These are phyloP conservation scores for Paralichthys olivaceus DNA, from an alignment of 2,113 vertebrate genomes.

Conservation along the genomic window DNA sequence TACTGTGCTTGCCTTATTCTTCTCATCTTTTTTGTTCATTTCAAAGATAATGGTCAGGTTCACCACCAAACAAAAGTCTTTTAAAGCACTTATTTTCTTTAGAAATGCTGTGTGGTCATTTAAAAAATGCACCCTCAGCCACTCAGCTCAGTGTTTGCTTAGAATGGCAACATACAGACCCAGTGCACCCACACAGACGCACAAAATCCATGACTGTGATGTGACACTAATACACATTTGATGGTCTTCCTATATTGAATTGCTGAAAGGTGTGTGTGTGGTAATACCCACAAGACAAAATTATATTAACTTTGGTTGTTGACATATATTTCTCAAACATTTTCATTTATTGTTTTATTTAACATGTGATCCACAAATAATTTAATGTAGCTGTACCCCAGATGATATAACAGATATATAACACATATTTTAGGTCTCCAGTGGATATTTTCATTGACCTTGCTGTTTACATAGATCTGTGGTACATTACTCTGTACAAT, in stretches of 20 bases:
- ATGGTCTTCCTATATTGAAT: conserved; percentile 7
- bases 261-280: conserved; percentile 3
- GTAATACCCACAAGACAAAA: not conserved
- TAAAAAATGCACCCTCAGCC: conserved; percentile 74
- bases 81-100: conserved; percentile 55
- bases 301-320: not conserved
- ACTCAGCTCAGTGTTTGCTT: conserved; percentile 46
- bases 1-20: conserved; percentile 26
- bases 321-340: not conserved
- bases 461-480: conserved; percentile 16
- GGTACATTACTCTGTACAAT: conserved; percentile 12
- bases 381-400: not conserved
- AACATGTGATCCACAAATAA: not conserved
- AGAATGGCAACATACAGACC: conserved; percentile 32
- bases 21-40: conserved; percentile 38
- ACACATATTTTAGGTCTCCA: conserved; percentile 9
- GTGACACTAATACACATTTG: not conserved
- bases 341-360: not conserved
- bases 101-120: conserved; percentile 76
- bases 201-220: conserved; percentile 19
- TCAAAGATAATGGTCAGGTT: conserved; percentile 44
- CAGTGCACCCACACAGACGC: conserved; percentile 12
- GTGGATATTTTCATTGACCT: not conserved
- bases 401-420: not conserved
- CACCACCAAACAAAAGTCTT: conserved; percentile 44